Evolutionary conservation across 2,113 vertebrate genomes (phyloP), one percentile per base, ranked within the genome.

Genomic region (Ciconia boyciana): DNA sequence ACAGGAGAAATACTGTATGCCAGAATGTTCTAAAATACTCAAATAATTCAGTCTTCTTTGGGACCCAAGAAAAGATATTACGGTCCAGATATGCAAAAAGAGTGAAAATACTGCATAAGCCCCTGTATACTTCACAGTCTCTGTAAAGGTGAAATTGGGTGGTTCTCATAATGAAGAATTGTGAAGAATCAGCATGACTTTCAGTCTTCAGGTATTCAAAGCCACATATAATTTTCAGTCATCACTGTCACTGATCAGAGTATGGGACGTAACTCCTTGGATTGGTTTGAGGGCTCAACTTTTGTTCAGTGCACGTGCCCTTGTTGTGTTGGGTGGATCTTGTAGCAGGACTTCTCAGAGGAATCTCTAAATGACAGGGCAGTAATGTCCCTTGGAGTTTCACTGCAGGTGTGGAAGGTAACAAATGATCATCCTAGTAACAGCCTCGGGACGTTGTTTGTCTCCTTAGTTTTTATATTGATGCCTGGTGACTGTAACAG

Each of bases 221-320:
- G 22, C 36, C 36, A 62, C 17, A 9, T 28, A 8, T 6, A 54
- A 17, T 49, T 80, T 77, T 70, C 51, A n/a, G 4, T 61, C 9
- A 2, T 54, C 28, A 17, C 21, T 80, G 39, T 51, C 58, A 71
- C 14, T 66, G 51, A 12, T n/a, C 39, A 85, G 62, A 52, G 29
- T 43, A 41, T 0, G 7, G 26, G 32, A 74, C 51, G 12, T 43
- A 82, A 26, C 21, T 90, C 41, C 32, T 60, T 14, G 1, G 31
- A 15, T 31, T 78, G 17, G n/a, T 83, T 61, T 80, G 31, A 61
- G 46, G 16, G 20, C 19, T 86, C 20, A 54, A 0, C 10, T 66
- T 41, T 16, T 46, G 7, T 43, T 78, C 2, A 0, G 6, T 51
- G 43, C n/a, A 15, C 2, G 0, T 43, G 31, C 8, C 36, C 9